These are phyloP conservation scores for Cryptotis parvus DNA, from an alignment of 2,113 vertebrate species.

Conservation along the genomic window DNA sequence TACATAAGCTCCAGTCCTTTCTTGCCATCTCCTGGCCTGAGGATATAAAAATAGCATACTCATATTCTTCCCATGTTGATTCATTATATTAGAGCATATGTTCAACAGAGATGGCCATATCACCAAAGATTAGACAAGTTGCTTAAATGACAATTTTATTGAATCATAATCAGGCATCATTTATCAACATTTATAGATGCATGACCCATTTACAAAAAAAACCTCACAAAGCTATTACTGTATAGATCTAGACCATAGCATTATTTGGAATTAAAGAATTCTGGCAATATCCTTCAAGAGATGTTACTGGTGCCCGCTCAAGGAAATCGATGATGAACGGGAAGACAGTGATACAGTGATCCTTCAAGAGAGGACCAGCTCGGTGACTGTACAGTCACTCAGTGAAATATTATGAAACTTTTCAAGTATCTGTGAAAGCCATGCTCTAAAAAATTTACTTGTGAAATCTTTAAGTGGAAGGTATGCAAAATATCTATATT, in stretches of 20 bases:
- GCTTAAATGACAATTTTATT: constrained; percentile 38
- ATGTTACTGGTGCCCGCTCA: no score
- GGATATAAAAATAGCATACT: background rate
- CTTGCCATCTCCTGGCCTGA: no score
- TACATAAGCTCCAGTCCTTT: no score
- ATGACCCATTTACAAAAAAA: background rate
- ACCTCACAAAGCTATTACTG: background rate
- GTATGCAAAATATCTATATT: background rate
- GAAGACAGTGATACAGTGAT: no score
- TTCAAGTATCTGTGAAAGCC: background rate
- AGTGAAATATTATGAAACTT: background rate
- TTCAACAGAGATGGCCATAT: background rate
- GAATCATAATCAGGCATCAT: constrained; percentile 35
- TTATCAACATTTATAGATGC: constrained; percentile 25
- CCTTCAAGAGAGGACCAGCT: background rate
- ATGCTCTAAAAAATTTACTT: no score
- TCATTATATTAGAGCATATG: constrained; percentile 1
- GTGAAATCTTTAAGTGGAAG: background rate
- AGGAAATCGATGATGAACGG: no score
- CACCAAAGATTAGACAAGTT: constrained; percentile 31
- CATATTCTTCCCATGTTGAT: background rate
- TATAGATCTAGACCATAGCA: background rate
- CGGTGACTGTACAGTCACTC: background rate
- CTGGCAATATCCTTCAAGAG: constrained; percentile 16
- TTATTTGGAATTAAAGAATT: background rate